phyloP scores from a whole-genome alignment of 2,797 vertebrate species.

The Sebastes steindachneri region DNA sequence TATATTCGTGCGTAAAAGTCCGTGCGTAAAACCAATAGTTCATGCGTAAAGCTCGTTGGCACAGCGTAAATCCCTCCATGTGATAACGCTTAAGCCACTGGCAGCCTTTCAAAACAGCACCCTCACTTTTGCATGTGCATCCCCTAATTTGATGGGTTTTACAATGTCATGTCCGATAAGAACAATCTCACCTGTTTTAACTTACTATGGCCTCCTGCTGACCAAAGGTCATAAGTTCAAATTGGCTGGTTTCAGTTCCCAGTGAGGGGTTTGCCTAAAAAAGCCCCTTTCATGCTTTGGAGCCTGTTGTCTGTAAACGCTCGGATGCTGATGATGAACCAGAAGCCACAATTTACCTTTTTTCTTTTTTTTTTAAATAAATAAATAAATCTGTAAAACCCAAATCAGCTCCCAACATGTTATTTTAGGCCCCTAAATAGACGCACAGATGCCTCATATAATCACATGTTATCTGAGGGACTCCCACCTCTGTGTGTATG shows the following conservation, averaged over 20 bases:
- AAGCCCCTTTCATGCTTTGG: conserved; percentile 37
- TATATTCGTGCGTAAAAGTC: background rate
- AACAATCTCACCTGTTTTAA: conserved; percentile 52
- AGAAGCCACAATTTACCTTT: conserved; percentile 7
- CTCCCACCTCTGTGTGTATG: background rate
- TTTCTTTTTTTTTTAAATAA: background rate
- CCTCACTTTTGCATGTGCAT: background rate
- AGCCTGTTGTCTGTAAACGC: conserved; percentile 25
- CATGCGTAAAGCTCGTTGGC: conserved; percentile 59
- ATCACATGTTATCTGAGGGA: conserved; percentile 1
- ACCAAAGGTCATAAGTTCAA: conserved; percentile 91
- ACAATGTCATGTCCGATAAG: background rate
- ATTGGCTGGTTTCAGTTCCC: conserved; percentile 38
- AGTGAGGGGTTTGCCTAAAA: conserved; percentile 22
- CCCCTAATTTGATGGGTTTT: conserved; percentile 15
- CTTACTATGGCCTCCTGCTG: conserved; percentile 79
- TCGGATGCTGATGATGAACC: background rate
- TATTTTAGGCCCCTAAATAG: background rate
- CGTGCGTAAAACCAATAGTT: background rate
- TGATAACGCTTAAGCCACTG: conserved; percentile 53
- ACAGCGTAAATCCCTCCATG: conserved; percentile 44
- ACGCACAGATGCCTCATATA: background rate
- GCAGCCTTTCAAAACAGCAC: background rate
- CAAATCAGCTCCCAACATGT: background rate
- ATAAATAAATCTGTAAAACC: background rate